These are phyloP conservation scores for Julus scanicus DNA, from an alignment of 2,888 invertebrate genomes.

Conservation along the genomic window DNA sequence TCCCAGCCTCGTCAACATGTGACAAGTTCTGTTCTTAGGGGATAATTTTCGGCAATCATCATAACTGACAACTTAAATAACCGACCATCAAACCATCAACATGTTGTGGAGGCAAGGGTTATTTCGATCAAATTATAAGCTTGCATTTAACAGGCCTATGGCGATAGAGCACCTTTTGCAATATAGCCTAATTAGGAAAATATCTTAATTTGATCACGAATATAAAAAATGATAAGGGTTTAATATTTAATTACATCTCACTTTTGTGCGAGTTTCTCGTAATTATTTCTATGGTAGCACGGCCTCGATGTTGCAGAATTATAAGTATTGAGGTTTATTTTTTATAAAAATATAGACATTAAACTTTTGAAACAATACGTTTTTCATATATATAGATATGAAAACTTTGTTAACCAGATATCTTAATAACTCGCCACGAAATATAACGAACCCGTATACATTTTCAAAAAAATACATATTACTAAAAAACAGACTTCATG, in stretches of 20 bases:
- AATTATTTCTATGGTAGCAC: background rate
- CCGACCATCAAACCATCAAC: background rate
- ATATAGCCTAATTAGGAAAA: constrained; percentile 11
- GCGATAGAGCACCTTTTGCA: background rate
- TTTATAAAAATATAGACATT: too few species aligned
- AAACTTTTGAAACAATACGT: too few species aligned
- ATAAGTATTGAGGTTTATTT: background rate
- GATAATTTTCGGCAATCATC: constrained; percentile 19
- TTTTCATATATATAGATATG: too few species aligned
- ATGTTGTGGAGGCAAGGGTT: background rate
- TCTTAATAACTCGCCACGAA: too few species aligned
- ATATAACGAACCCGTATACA: too few species aligned
- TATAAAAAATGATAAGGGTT: background rate
- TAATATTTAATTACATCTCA: background rate
- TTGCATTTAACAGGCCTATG: background rate
- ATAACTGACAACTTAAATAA: constrained; percentile 1
- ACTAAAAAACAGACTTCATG: too few species aligned
- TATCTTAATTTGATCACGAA: constrained; percentile 2
- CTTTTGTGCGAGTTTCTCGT: background rate
- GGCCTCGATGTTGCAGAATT: background rate
- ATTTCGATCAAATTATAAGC: constrained; percentile 9
- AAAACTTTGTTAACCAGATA: too few species aligned
- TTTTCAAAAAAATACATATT: too few species aligned
- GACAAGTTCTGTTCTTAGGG: background rate
- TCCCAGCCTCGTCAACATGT: constrained; percentile 9